Percentiles rank a stretch among this genome's conserved stretches.
Conservation (phyloP, 1,140 invertebrate genomes). For the Brachystomella parvula region DNA sequence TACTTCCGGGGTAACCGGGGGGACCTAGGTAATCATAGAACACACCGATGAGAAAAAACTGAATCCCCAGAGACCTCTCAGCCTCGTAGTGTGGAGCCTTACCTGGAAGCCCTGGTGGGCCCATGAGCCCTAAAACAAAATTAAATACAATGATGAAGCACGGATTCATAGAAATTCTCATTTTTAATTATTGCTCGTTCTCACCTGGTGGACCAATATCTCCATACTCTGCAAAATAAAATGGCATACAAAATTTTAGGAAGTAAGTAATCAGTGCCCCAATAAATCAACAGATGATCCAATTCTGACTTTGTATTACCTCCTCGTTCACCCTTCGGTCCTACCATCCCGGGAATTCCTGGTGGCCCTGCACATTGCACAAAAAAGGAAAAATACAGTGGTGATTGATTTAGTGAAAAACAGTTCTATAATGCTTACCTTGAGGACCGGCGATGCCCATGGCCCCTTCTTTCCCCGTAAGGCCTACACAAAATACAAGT, state of each 20-base stretch:
- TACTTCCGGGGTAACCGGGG: constrained; percentile 76
- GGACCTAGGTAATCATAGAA: neutral
- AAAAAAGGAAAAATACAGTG: too few relatives aligned
- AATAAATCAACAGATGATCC: neutral
- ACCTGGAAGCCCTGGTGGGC: constrained; percentile 55
- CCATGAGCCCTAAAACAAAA: constrained; percentile 21
- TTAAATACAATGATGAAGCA: neutral
- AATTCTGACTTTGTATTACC: constrained; percentile 7
- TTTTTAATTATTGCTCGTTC: too few relatives aligned
- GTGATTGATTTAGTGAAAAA: neutral
- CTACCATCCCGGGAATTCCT: constrained; percentile 53
- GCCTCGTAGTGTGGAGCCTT: constrained; percentile 15
- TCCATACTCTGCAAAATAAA: constrained; percentile 57
- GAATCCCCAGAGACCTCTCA: neutral
- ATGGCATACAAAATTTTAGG: neutral
- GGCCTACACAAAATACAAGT: constrained; percentile 37
- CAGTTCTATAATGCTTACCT: constrained; percentile 40
- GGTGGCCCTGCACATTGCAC: constrained; percentile 2
- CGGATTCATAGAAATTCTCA: constrained; percentile 39
- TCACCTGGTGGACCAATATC: constrained; percentile 73
- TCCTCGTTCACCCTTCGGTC: constrained; percentile 79
- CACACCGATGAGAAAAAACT: neutral
- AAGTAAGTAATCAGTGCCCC: neutral
- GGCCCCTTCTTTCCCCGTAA: constrained; percentile 54
- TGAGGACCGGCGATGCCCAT: constrained; percentile 55